phyloP scores from a whole-genome alignment of 2,797 vertebrate genomes.

The Centropyge bicolor region DNA sequence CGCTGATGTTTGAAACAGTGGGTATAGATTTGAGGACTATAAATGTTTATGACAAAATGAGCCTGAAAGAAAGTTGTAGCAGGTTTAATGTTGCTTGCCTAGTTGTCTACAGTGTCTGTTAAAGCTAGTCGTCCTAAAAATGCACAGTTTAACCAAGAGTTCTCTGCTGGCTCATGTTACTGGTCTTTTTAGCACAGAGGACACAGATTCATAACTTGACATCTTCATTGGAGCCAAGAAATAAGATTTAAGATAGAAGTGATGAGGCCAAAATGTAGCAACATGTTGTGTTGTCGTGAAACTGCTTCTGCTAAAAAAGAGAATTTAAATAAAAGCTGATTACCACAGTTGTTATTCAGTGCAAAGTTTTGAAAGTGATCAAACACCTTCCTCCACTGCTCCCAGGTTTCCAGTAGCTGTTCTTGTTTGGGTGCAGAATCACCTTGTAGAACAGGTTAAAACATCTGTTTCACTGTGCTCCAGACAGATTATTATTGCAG shows the following conservation, averaged over 20 bases:
- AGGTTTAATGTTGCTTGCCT: background rate
- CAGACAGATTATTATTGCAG: background rate
- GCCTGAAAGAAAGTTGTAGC: background rate
- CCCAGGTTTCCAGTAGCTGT: background rate
- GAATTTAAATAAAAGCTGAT: background rate
- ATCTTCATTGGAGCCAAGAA: background rate
- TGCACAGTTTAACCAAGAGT: background rate
- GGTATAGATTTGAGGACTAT: background rate
- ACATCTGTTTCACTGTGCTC: background rate
- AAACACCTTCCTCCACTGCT: background rate
- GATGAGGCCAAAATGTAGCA: background rate
- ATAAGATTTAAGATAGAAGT: too few species aligned
- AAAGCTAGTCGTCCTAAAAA: background rate
- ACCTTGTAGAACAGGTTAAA: slow-evolving; percentile 10
- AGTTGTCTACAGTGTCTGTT: background rate
- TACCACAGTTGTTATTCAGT: background rate
- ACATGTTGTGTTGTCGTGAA: background rate
- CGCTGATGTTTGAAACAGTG: background rate
- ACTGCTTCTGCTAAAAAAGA: background rate
- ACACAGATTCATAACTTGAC: background rate
- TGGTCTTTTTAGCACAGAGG: background rate
- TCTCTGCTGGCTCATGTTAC: slow-evolving; percentile 1
- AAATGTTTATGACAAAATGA: background rate
- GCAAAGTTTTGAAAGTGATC: background rate
- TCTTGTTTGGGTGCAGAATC: background rate